A percentile compares a stretch with the other conserved stretches of the same genome.
phyloP scores from a whole-genome alignment of 1,140 invertebrate species.

The Aphis craccivora region DNA sequence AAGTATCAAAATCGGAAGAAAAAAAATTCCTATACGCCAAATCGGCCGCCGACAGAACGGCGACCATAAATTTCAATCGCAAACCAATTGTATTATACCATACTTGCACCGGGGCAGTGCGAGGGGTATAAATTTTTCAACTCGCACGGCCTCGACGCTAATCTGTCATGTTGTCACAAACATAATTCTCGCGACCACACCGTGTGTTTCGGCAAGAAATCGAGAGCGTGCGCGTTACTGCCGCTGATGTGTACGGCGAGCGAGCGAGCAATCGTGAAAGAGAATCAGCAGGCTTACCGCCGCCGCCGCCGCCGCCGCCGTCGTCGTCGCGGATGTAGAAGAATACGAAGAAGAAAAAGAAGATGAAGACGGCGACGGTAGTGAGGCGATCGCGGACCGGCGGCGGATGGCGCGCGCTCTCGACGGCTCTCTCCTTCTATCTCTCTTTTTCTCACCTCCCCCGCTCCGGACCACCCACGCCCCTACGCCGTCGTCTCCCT shows the following conservation, averaged over 20 bases:
- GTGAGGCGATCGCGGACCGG: not conserved
- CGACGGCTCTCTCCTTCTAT: not conserved
- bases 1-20: not conserved
- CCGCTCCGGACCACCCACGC: not conserved
- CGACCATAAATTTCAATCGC: not conserved
- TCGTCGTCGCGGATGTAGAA: not conserved
- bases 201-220: not conserved
- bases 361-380: not conserved
- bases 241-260: not conserved
- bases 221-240: not conserved
- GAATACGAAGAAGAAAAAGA: not conserved
- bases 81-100: not conserved
- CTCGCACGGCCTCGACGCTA: not conserved
- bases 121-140: not conserved
- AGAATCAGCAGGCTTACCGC: not conserved
- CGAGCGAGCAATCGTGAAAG: not conserved
- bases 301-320: not conserved
- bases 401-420: not conserved
- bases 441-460: not conserved
- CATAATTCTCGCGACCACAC: not conserved
- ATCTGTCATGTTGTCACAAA: slow-evolving; percentile 38
- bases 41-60: not conserved
- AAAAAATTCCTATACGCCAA: not conserved
- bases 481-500: too few relatives aligned
- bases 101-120: not conserved